phyloP scores from a whole-genome alignment of 2,113 vertebrate species.

The Toxotes chatareus region DNA sequence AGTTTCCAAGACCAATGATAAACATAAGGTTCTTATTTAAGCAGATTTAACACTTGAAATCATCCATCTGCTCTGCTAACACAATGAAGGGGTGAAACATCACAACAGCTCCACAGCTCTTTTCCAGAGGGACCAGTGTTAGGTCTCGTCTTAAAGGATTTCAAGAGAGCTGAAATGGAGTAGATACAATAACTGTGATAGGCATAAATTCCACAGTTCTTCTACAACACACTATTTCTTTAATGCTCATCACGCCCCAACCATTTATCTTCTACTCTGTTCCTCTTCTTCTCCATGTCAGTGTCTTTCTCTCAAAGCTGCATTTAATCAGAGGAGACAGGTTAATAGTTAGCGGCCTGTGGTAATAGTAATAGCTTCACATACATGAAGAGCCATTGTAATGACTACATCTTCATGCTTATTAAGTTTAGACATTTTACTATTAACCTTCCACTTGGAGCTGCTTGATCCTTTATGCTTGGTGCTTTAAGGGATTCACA shows the following conservation, averaged over 20 bases:
- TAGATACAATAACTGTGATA: slow-evolving; percentile 19
- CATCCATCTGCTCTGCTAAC: slow-evolving; percentile 11
- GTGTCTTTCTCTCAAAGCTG: slow-evolving; percentile 27
- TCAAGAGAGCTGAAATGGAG: not conserved
- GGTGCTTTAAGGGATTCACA: slow-evolving; percentile 27
- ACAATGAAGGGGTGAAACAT: slow-evolving; percentile 6
- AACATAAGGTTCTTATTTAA: not conserved
- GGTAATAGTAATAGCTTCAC: slow-evolving; percentile 67
- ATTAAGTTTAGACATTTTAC: slow-evolving; percentile 63
- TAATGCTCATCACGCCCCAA: slow-evolving; percentile 9
- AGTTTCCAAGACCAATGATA: not conserved
- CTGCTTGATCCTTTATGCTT: slow-evolving; percentile 31
- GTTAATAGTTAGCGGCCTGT: slow-evolving; percentile 66
- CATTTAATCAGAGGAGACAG: slow-evolving; percentile 72
- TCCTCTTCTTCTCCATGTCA: slow-evolving; percentile 18
- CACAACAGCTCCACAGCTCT: not conserved
- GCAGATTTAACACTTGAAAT: not conserved
- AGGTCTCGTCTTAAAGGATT: slow-evolving; percentile 1
- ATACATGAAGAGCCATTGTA: slow-evolving; percentile 64
- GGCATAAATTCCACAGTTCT: slow-evolving; percentile 7
- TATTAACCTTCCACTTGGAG: slow-evolving; percentile 60
- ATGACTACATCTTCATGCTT: slow-evolving; percentile 65
- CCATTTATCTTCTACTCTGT: slow-evolving; percentile 42
- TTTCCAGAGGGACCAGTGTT: not conserved
- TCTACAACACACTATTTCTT: not conserved